phyloP scores from a whole-genome alignment of 1,140 invertebrate genomes.

The Papilio glaucus region DNA sequence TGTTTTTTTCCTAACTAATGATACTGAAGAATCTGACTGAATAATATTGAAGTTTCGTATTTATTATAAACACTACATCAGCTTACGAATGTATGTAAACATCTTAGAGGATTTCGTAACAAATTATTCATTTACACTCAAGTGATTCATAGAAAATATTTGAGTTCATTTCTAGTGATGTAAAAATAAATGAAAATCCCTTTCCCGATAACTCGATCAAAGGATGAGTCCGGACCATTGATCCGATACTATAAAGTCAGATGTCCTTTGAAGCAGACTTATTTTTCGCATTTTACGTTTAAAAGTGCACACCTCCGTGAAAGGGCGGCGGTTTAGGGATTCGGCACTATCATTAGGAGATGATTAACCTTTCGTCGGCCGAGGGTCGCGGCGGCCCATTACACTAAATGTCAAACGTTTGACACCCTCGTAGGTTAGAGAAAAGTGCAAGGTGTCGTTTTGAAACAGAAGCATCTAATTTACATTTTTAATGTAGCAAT shows the following conservation, averaged over 20 bases:
- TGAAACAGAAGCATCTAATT: constrained; percentile 18
- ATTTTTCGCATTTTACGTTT: constrained; percentile 45
- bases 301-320: constrained; percentile 41
- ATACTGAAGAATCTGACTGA: too few relatives aligned
- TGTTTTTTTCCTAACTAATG: too few relatives aligned
- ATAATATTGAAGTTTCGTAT: too few relatives aligned
- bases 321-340: constrained; percentile 51
- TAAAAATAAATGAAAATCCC: constrained; percentile 28
- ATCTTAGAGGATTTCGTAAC: not conserved
- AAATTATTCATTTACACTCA: not conserved
- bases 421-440: constrained; percentile 51
- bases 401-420: constrained; percentile 70
- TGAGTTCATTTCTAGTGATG: constrained; percentile 19
- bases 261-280: constrained; percentile 34
- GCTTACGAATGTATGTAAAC: too few relatives aligned
- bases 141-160: not conserved
- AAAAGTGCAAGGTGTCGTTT: constrained; percentile 41
- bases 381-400: constrained; percentile 57
- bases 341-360: constrained; percentile 68
- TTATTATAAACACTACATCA: too few relatives aligned
- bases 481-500: not conserved
- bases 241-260: constrained; percentile 31
- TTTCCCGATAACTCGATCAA: constrained; percentile 26
- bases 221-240: constrained; percentile 26
- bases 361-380: constrained; percentile 70